Base-by-base conservation (phyloP, 1,140 invertebrate species). In the Lutraria rhynchaena region DNA sequence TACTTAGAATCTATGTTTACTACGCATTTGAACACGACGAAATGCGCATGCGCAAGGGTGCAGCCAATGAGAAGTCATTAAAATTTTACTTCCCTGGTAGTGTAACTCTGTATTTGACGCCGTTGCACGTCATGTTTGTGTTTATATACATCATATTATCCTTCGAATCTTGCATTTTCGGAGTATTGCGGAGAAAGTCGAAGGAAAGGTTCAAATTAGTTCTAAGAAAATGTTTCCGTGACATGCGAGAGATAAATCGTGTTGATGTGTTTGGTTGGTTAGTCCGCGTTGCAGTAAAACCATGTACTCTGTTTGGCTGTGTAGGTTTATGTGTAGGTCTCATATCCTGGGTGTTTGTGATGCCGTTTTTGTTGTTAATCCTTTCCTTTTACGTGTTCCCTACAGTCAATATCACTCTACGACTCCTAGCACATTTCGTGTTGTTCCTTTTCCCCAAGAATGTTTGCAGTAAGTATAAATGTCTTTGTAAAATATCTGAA, bases 371-470 rank as follows among this genome's bases (percentile, higher is more conserved):
- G 24, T 13, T 83, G 3, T 5, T 78, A 3, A 60, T 78, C 13
- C 33, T 83, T 4, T 49, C 60, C 11, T 83, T 77, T 37, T 83
- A 75, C 44, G 33, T 69, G 15, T 41, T 83, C 19, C 81, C 81
- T 17, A 61, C 73, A 7, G 11, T 83, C 9, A 77, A 77, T 55
- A 2, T 83, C 13, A 70, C 65, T n/a, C 33, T 57, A 7, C 37
- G 81, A 1, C 24, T 83, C 3, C 31, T 77, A 15, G 75, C 75
- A 37, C 75, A 77, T 53, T 77, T 77, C 67, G 37, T 37, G 11
- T 29, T 55, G 22, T 77, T 60, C 51, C 35, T 76, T 1, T 51
- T 76, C 11, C 71, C 70, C 17, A 63, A 19, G 5, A 41, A 41
- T 17, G n/a, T 37, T 31, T 51, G 57, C 35, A 37, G 35, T 22